Evolutionary conservation across 2,797 vertebrate genomes (phyloP).

Genomic region (Antrozous pallidus): DNA sequence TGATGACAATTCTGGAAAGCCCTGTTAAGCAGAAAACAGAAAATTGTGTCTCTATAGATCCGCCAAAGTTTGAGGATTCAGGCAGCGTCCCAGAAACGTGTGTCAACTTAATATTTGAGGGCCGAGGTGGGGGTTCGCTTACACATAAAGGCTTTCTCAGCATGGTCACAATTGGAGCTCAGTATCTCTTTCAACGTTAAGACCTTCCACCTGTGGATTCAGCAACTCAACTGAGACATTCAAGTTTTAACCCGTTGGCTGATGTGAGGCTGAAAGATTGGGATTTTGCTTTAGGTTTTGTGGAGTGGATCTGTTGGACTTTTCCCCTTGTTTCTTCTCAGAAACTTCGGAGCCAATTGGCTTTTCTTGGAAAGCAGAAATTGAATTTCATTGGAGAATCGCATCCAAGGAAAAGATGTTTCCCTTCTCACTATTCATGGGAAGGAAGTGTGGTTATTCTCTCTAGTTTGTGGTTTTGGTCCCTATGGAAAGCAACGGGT

Average conservation of each 20-base stretch:
- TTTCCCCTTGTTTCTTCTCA: not conserved
- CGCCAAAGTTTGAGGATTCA: conserved; percentile 68
- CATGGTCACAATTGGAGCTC: not conserved
- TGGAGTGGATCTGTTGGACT: not conserved
- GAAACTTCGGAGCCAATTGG: conserved; percentile 22
- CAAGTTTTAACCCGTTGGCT: conserved; percentile 46
- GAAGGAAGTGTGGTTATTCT: conserved; percentile 50
- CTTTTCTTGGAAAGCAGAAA: conserved; percentile 63
- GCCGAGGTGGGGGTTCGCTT: conserved; percentile 6
- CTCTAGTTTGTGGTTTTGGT: conserved; percentile 45
- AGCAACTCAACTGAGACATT: not conserved
- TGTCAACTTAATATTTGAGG: conserved; percentile 67
- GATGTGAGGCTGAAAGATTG: not conserved
- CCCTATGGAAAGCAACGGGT: conserved; percentile 51
- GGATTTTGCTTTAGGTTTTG: conserved; percentile 40
- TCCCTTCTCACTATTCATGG: conserved; percentile 34
- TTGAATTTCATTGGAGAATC: conserved; percentile 48
- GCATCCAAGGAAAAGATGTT: conserved; percentile 17
- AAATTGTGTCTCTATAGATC: conserved; percentile 66
- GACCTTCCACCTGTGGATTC: conserved; percentile 46
- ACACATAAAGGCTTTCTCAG: conserved; percentile 29
- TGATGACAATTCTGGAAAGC: conserved; percentile 67
- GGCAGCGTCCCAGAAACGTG: conserved; percentile 50
- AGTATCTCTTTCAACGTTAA: not conserved
- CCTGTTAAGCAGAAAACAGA: conserved; percentile 58